phyloP scores from a whole-genome alignment of 2,888 invertebrate species.

The Pollenia griseotomentosa region DNA sequence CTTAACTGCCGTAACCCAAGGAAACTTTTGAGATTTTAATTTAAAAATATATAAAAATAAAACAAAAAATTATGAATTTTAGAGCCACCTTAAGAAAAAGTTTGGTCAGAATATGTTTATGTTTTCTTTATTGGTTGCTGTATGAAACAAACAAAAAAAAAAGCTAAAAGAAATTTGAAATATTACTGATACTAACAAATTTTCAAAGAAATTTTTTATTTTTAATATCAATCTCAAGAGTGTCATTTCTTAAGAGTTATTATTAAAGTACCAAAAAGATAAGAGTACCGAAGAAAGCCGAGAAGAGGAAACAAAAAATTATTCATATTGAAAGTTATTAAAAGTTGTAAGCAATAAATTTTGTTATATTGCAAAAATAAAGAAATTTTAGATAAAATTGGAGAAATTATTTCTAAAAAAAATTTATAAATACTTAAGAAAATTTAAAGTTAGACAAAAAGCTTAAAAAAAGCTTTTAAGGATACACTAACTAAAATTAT shows the following conservation, averaged over 20 bases:
- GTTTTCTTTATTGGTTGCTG: slow-evolving; percentile 12
- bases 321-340: slow-evolving; percentile 43
- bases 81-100: slow-evolving; percentile 40
- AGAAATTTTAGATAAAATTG: not conserved
- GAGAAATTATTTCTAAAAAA: not conserved
- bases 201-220: slow-evolving; percentile 29
- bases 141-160: not conserved
- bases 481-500: too few relatives aligned
- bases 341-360: slow-evolving; percentile 57
- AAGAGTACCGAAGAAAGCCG: slow-evolving; percentile 6
- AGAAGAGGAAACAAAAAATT: not conserved
- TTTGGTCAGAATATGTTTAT: slow-evolving; percentile 42
- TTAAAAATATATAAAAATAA: slow-evolving; percentile 39
- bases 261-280: slow-evolving; percentile 37
- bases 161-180: slow-evolving; percentile 48
- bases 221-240: slow-evolving; percentile 69
- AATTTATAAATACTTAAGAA: too few relatives aligned
- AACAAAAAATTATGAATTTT: slow-evolving; percentile 13
- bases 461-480: too few relatives aligned
- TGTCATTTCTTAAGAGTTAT: slow-evolving; percentile 67
- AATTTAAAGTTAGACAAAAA: too few relatives aligned
- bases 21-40: slow-evolving; percentile 70
- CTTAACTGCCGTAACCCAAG: slow-evolving; percentile 46
- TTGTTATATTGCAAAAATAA: not conserved
- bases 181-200: slow-evolving; percentile 51